Evolutionary conservation across 2,113 vertebrate genomes (phyloP), one percentile per base, ranked within the genome.

Genomic region (Eulacestoma nigropectus): DNA sequence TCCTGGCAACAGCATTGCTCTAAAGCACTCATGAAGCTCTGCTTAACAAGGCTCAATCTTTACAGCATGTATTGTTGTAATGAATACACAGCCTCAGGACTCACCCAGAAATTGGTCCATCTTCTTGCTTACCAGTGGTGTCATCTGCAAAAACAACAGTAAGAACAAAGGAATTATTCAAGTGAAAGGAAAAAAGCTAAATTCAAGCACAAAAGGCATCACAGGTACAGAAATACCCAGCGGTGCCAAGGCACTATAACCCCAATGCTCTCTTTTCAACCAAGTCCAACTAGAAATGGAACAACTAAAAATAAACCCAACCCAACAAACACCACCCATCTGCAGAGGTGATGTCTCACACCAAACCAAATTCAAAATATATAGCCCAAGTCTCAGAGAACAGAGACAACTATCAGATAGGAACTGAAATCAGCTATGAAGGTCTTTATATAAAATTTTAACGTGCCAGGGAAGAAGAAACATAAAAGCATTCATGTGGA

Each of bases 41-140:
- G 19, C 56, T 77, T 19, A 57, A 49, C 7, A 3, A 9, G 21
- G 32, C 33, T 46, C 9, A 6, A 18, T 21, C 64, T 81, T 8
- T n/a, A 50, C 56, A 56, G 44, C 4, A 19, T 3, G 2, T 18
- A 20, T 3, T 23, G 10, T 30, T 33, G 47, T 3, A 27, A 77
- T 0, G 7, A 79, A 73, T 10, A 53, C 91, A 73, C 16, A 64
- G 59, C 4, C 82, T 83, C 68, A 23, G 74, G 16, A 96, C 96
- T 97, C 85, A 98, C 98, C 97, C 96, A 81, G 96, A 82, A 86
- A 96, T 96, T 70, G 96, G 90, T 96, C 96, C 96, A 84, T 97
- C 96, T 93, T 98, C 97, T 85, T 97, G 97, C 64, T 97, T 97
- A 62, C 95, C 95, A 64, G 91, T 89, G 30, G 93, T 97, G 60